Base-by-base conservation (phyloP, 2,888 invertebrate genomes). In the Magallana nippona region DNA sequence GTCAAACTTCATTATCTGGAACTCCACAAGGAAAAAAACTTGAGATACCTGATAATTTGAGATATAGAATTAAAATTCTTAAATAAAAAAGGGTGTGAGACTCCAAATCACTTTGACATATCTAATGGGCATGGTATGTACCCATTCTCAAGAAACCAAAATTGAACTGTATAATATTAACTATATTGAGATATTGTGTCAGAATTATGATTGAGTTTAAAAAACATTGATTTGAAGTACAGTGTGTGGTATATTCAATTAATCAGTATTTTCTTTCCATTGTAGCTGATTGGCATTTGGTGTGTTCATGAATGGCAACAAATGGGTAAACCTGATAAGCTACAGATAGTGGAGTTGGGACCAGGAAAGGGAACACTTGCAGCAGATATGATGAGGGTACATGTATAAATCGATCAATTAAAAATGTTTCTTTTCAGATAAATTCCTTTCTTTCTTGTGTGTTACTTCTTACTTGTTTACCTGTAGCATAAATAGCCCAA, bases 291-390 rank as follows among this genome's bases (percentile, higher is more conserved):
- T 71, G 98, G 96, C 0, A 95, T 98, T 86, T 99, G 99, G 99
- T 96, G 97, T 90, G 95, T 97, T 81, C 96, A 96, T 89, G 98
- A 98, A 93, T 98, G 97, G 95, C 95, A 92, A 89, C 88, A 96
- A 81, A 97, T 97, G 94, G 95, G 98, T 91, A 87, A 89, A 11
- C 97, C 97, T 0, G 95, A 96, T 89, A 96, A 97, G 0, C 95
- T 99, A 84, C 97, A 98, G 93, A 95, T 99, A 80, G 96, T 99
- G 1, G 99, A 99, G 95, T 95, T 99, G 55, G 99, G 99, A 0
- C 99, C 99, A 3, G 99, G 99, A 1, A 96, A 97, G 89, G 99
- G 98, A 17, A 97, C 98, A 1, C 95, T 99, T 87, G 95, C 97
- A 86, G 95, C 96, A 88, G 99, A 99, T 95, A 96, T 99, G 88